Evolutionary conservation across 2,888 invertebrate genomes (phyloP), one percentile per base, ranked within the genome.

Genomic region (Eupithecia vulgata): DNA sequence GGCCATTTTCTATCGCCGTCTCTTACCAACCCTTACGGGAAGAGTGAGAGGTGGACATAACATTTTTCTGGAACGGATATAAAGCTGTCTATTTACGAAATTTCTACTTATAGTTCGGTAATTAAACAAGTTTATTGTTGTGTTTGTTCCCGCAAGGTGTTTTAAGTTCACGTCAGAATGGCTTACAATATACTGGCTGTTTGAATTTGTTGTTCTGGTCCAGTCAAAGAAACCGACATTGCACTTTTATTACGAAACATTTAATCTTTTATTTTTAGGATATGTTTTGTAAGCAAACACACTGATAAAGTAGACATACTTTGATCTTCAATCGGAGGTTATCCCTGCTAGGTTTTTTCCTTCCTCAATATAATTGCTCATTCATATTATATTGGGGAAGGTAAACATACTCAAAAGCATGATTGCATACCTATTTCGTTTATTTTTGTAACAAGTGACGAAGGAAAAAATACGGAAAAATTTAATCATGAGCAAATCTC

Each of bases 71-170:
- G 77, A 77, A 78, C 76, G 81, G 81, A 82, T 80, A 82, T 83
- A 78, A 82, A 80, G 79, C 79, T 85, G 80, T 84, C 87, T 86
- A 86, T 86, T 84, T 83, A 81, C 77, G 82, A 81, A 72, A 79
- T 79, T 74, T 83, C 83, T 81, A 82, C 81, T 81, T 82, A 82
- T 83, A 82, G 82, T 78, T 68, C 76, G 76, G 83, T 87, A 85
- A 85, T 87, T 84, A 84, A 84, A 84, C 80, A 80, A 80, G 82
- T 84, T 80, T 82, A 78, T 80, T 76, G 78, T 75, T 78, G 72
- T 57, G 62, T 64, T 64, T 73, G 68, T 30, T 72, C 66, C 61
- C 73, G 77, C 76, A 78, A 79, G 77, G 76, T 80, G 78, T 76
- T 78, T 74, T 78, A 68, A 77, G 77, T 73, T 75, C 75, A 78